Evolutionary conservation across 2,113 vertebrate genomes (phyloP), one percentile per base, ranked within the genome.

Genomic region (Mormoops blainvillei): DNA sequence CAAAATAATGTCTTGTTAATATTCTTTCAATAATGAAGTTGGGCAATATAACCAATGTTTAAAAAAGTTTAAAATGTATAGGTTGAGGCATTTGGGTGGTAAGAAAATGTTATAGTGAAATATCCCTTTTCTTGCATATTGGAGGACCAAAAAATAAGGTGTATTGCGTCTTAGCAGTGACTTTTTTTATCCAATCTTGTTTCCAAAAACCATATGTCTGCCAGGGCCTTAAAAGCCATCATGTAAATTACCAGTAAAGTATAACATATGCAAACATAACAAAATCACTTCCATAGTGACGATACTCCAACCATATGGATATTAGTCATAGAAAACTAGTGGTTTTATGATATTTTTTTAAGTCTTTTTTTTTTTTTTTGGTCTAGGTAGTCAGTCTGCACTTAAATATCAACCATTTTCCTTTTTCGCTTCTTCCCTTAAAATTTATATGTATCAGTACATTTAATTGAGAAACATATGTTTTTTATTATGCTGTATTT

Each of bases 1-100:
- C 99, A 99, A 99, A 99, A 99, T 99, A 98, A 99, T 98, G 98
- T 98, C 99, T 99, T 99, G 99, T 99, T 99, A 98, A 99, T 98
- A 98, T 98, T 98, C 98, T 98, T 99, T 98, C 97, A 98, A 77
- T 98, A 99, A 98, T 92, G 94, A 98, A 99, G 98, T 98, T 98
- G 98, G 98, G 98, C 98, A 99, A 99, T 99, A 98, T 99, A 98
- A 98, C 98, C 98, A 98, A 98, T 98, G 98, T 98, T 98, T 98
- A 95, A 97, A 97, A 98, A 98, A 98, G 96, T 97, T 98, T 98
- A 97, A 98, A 98, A 97, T 98, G 98, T 99, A 98, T 98, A 99
- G 98, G 96, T 98, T 98, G 98, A 98, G 97, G 98, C 98, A 98
- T 98, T 99, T 98, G 98, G 98, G 98, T 98, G 98, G 98, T 98